phyloP scores from a whole-genome alignment of 2,888 invertebrate genomes.

The Pherbina coryleti region DNA sequence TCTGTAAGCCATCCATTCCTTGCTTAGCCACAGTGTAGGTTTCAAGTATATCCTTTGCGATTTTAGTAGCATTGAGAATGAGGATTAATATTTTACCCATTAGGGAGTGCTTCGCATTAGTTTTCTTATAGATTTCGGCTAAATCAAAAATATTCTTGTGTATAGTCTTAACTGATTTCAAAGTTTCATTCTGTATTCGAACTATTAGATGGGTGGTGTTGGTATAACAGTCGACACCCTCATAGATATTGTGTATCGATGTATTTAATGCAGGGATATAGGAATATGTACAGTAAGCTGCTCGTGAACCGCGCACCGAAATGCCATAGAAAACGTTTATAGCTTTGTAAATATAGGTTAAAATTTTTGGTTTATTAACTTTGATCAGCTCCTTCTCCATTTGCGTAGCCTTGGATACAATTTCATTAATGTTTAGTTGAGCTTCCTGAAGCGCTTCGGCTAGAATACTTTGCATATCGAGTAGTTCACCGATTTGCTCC shows the following conservation, averaged over 20 bases:
- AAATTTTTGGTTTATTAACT: slow-evolving; percentile 58
- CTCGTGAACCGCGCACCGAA: slow-evolving; percentile 51
- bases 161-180: slow-evolving; percentile 55
- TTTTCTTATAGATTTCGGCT: slow-evolving; percentile 59
- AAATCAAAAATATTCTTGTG: slow-evolving; percentile 53
- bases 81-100: slow-evolving; percentile 59
- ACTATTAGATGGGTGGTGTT: slow-evolving; percentile 53
- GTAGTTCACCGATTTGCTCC: slow-evolving; percentile 52
- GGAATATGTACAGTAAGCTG: slow-evolving; percentile 61
- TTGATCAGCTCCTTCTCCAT: slow-evolving; percentile 52
- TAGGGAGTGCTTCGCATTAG: slow-evolving; percentile 55
- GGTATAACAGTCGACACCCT: slow-evolving; percentile 58
- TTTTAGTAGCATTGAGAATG: slow-evolving; percentile 55
- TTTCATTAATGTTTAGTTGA: slow-evolving; percentile 52
- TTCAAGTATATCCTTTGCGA: slow-evolving; percentile 52
- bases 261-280: slow-evolving; percentile 57
- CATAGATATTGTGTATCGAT: slow-evolving; percentile 56
- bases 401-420: slow-evolving; percentile 53
- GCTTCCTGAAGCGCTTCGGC: slow-evolving; percentile 60
- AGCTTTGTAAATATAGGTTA: slow-evolving; percentile 51
- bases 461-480: slow-evolving; percentile 55
- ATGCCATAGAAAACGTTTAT: slow-evolving; percentile 50
- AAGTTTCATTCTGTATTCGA: slow-evolving; percentile 55
- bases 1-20: slow-evolving; percentile 51
- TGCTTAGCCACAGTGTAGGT: slow-evolving; percentile 54